phyloP scores from a whole-genome alignment of 1,140 invertebrate species.

The Centruroides vittatus region DNA sequence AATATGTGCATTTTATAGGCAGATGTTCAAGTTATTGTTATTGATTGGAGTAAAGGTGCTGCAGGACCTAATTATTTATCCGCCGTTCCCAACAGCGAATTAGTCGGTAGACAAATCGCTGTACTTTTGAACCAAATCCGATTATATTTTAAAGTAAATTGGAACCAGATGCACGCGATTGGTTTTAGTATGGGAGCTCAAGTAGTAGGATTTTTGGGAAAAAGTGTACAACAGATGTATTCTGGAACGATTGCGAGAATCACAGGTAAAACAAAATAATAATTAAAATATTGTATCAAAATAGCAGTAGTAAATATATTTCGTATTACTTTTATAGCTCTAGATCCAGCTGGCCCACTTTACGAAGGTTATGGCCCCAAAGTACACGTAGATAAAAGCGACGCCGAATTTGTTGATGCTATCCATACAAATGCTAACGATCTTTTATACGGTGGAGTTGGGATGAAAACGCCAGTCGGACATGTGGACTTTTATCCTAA shows the following conservation, averaged over 20 bases:
- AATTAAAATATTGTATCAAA: no score
- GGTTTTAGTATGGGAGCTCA: constrained; percentile 48
- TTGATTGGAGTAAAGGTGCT: constrained; percentile 18
- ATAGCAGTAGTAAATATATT: neutral
- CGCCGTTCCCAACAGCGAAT: constrained; percentile 11
- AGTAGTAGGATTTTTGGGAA: constrained; percentile 40
- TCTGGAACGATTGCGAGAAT: constrained; percentile 6
- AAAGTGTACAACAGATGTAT: constrained; percentile 16
- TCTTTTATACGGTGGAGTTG: constrained; percentile 13
- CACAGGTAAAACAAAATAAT: constrained; percentile 3
- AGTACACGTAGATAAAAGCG: constrained; percentile 40
- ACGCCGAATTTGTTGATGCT: constrained; percentile 54
- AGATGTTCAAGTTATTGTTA: constrained; percentile 12
- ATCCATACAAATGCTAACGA: constrained; percentile 46
- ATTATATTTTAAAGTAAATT: constrained; percentile 1
- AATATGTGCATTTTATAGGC: neutral
- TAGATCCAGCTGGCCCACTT: constrained; percentile 54
- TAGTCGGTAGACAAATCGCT: constrained; percentile 12
- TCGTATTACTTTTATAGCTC: constrained; percentile 25
- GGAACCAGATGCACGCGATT: constrained; percentile 35
- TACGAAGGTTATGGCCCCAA: constrained; percentile 37
- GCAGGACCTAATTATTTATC: constrained; percentile 8
- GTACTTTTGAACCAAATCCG: constrained; percentile 3
- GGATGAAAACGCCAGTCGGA: constrained; percentile 13
- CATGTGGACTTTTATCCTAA: constrained; percentile 46